Evolutionary conservation across 2,888 invertebrate species (phyloP).

Genomic region (Zaprionus lineosus): DNA sequence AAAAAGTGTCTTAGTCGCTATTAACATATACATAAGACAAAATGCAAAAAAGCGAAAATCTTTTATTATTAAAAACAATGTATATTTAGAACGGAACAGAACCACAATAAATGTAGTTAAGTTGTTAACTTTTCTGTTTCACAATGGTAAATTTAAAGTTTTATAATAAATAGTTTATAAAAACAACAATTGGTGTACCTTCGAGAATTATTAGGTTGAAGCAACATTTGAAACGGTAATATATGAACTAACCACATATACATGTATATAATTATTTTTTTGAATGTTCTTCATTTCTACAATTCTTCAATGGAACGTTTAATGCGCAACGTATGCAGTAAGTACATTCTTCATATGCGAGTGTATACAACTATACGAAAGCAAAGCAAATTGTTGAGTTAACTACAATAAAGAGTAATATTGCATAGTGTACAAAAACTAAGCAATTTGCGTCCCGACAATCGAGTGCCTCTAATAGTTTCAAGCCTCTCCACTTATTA

Average conservation of each 20-base stretch:
- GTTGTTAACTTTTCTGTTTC: slow-evolving; percentile 76
- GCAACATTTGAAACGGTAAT: slow-evolving; percentile 74
- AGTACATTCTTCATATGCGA: too few relatives aligned
- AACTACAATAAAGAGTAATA: slow-evolving; percentile 75
- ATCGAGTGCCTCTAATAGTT: background rate
- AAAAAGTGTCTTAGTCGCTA: slow-evolving; percentile 80
- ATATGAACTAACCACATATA: slow-evolving; percentile 17
- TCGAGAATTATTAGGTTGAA: slow-evolving; percentile 69
- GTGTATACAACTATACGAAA: slow-evolving; percentile 28
- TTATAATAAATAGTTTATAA: slow-evolving; percentile 52
- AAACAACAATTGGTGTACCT: slow-evolving; percentile 58
- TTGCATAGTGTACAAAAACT: slow-evolving; percentile 73
- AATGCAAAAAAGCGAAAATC: slow-evolving; percentile 46
- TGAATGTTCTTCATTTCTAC: too few relatives aligned
- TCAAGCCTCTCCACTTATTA: slow-evolving; percentile 48
- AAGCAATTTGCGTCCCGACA: background rate
- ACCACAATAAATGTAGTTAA: slow-evolving; percentile 61
- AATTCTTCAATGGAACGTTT: too few relatives aligned
- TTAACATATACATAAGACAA: slow-evolving; percentile 39
- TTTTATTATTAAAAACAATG: slow-evolving; percentile 46
- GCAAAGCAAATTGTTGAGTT: slow-evolving; percentile 70
- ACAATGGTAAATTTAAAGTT: slow-evolving; percentile 66
- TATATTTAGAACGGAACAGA: slow-evolving; percentile 31
- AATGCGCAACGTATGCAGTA: slow-evolving; percentile 19
- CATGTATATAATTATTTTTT: slow-evolving; percentile 31